Percentiles rank a stretch among this genome's conserved stretches.
Conservation (phyloP, 2,888 invertebrate species). For the Tipula confusa region DNA sequence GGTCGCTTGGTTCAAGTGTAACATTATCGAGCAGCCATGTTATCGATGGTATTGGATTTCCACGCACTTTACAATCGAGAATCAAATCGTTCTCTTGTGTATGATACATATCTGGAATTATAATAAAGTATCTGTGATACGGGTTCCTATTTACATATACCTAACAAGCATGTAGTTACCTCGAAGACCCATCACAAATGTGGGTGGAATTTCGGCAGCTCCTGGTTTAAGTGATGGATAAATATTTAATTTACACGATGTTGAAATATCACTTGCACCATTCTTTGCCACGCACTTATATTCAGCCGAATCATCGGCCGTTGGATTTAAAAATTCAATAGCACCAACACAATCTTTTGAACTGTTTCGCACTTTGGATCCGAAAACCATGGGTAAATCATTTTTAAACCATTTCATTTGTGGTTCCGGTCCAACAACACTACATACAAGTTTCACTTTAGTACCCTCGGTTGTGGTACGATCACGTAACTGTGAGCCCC, state of each 20-base stretch:
- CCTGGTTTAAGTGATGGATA: constrained; percentile 43
- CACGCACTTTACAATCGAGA: constrained; percentile 74
- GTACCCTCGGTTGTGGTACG: constrained; percentile 71
- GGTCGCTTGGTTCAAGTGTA: constrained; percentile 55
- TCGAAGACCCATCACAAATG: constrained; percentile 56
- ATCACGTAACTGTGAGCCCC: constrained; percentile 72
- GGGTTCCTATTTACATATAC: too few relatives aligned
- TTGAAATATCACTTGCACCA: constrained; percentile 63
- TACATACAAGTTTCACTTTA: constrained; percentile 71
- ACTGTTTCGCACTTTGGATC: constrained; percentile 57
- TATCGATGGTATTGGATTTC: constrained; percentile 66
- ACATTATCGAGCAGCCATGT: constrained; percentile 71
- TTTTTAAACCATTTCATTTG: constrained; percentile 72
- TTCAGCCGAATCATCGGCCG: constrained; percentile 68
- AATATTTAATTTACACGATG: constrained; percentile 62
- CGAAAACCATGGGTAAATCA: constrained; percentile 56
- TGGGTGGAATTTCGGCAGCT: constrained; percentile 47
- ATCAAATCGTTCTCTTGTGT: constrained; percentile 68
- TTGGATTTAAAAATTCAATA: constrained; percentile 65
- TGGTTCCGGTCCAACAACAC: constrained; percentile 68
- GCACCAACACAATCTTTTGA: constrained; percentile 67
- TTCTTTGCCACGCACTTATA: constrained; percentile 77
- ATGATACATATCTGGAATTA: constrained; percentile 62
- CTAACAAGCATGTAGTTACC: constrained; percentile 49
- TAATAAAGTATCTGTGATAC: too few relatives aligned